Evolutionary conservation across 1,140 invertebrate species (phyloP).

Genomic region (Akabosia matsudoensis): DNA sequence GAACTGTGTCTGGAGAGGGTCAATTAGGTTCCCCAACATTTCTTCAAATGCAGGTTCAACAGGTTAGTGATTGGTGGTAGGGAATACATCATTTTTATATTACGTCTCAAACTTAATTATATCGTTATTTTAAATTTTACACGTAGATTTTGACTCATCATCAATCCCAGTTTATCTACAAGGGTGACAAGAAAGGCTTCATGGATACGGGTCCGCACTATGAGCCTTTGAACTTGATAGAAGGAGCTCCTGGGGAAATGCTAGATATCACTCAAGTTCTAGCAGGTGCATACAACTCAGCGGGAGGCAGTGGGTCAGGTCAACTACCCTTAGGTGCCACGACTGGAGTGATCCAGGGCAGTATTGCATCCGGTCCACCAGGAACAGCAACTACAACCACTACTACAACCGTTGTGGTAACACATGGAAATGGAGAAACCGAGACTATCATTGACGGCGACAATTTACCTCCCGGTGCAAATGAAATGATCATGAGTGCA

Average conservation of each 20-base stretch:
- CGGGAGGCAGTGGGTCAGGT: background rate
- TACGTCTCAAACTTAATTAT: no score
- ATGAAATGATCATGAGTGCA: constrained; percentile 44
- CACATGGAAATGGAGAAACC: constrained; percentile 44
- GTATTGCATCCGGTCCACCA: background rate
- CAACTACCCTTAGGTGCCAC: constrained; percentile 7
- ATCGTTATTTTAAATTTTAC: background rate
- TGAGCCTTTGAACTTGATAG: background rate
- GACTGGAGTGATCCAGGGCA: background rate
- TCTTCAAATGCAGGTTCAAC: constrained; percentile 44
- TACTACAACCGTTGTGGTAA: constrained; percentile 44
- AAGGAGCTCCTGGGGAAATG: background rate
- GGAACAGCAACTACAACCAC: constrained; percentile 39
- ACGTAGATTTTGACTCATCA: constrained; percentile 20
- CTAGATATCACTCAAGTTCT: constrained; percentile 29
- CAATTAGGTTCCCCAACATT: constrained; percentile 23
- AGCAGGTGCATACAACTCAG: constrained; percentile 7
- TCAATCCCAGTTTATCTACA: constrained; percentile 20
- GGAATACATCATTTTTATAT: background rate
- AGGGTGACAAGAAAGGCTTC: constrained; percentile 10
- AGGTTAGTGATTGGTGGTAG: background rate
- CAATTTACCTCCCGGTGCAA: constrained; percentile 41
- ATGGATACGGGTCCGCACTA: background rate
- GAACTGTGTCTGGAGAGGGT: background rate
- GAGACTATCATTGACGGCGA: constrained; percentile 47